Conservation (phyloP, 2,888 invertebrate species). For the Thelaira solivaga region DNA sequence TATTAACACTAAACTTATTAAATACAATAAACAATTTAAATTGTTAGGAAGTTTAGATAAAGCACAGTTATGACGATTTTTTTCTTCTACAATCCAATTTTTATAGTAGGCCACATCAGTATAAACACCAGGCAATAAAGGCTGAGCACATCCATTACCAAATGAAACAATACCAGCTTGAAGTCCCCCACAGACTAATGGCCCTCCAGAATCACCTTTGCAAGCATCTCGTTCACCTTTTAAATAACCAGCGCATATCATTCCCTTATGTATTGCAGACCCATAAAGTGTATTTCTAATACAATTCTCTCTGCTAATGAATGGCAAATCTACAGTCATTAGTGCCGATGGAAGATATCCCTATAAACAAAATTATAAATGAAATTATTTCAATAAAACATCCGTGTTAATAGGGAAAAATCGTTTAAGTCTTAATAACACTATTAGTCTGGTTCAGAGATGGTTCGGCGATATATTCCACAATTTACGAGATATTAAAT, state of each 20-base stretch:
- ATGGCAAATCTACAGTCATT: conserved; percentile 70
- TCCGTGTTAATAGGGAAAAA: no score
- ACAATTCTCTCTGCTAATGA: conserved; percentile 66
- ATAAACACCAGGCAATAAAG: conserved; percentile 86
- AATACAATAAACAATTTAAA: conserved; percentile 8
- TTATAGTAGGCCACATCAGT: conserved; percentile 79
- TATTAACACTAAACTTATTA: background rate
- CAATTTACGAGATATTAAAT: no score
- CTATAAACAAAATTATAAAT: conserved; percentile 13
- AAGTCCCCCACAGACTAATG: conserved; percentile 81
- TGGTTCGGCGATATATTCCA: no score
- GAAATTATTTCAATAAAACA: background rate
- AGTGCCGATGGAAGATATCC: conserved; percentile 65
- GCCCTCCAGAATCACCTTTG: conserved; percentile 91
- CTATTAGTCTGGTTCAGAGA: no score
- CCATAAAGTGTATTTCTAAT: conserved; percentile 68
- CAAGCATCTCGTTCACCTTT: conserved; percentile 89
- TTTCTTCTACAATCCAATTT: conserved; percentile 23
- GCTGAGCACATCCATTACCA: conserved; percentile 87
- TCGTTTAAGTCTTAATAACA: no score
- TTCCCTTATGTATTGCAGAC: conserved; percentile 81
- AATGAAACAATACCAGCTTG: conserved; percentile 89
- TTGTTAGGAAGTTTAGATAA: conserved; percentile 22
- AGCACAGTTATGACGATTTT: conserved; percentile 16
- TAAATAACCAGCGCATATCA: conserved; percentile 86